A percentile compares a stretch with the other conserved stretches of the same genome.
Evolutionary conservation across 2,797 vertebrate species (phyloP).

Genomic region (Macrochelys suwanniensis): DNA sequence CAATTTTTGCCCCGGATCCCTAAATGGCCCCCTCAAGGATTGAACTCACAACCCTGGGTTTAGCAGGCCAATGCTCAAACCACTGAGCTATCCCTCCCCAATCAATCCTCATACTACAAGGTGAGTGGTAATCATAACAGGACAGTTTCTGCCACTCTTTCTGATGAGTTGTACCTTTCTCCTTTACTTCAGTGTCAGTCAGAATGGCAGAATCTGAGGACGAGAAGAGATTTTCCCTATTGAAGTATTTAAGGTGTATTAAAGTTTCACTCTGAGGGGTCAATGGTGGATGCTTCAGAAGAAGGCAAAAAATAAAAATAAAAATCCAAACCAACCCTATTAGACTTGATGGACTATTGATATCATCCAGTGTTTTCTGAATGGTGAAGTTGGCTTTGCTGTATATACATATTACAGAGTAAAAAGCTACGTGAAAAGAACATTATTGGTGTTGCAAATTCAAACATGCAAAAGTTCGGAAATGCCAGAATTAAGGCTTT

Average conservation of each 20-base stretch:
- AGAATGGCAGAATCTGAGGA: background rate
- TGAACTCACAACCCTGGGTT: too few species aligned
- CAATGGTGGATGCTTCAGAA: background rate
- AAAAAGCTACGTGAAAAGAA: background rate
- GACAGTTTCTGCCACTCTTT: too few species aligned
- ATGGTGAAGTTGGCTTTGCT: background rate
- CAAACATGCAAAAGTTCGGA: background rate
- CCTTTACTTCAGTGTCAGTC: background rate
- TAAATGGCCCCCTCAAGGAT: too few species aligned
- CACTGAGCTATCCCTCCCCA: too few species aligned
- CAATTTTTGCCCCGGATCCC: too few species aligned
- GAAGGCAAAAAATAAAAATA: background rate
- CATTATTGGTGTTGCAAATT: background rate
- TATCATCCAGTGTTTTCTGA: background rate
- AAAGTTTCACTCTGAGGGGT: background rate
- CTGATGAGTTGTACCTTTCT: background rate
- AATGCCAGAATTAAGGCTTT: background rate
- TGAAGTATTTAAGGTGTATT: background rate
- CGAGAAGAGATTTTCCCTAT: accelerated
- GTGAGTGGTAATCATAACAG: too few species aligned
- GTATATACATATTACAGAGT: background rate
- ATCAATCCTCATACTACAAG: accelerated
- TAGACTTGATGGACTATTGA: background rate
- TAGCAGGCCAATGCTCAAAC: too few species aligned
- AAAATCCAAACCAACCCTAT: background rate